Percentiles rank a stretch among this genome's conserved stretches.
Conservation (phyloP, 2,888 invertebrate genomes). For the Aphodius sticticus region DNA sequence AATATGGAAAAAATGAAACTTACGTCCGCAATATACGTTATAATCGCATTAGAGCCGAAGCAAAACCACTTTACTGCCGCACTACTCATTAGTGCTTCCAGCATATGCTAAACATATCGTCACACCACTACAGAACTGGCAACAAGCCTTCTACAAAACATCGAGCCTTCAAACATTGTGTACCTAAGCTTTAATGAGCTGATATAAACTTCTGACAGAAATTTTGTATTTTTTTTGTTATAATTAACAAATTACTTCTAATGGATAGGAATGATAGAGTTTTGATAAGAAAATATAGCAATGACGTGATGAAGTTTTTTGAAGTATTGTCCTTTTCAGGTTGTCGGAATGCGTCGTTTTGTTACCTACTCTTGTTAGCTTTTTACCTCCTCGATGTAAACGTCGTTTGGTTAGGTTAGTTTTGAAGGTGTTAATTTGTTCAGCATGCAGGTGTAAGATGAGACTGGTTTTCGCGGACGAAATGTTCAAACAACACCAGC, state of each 20-base stretch:
- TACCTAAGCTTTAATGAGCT: background rate
- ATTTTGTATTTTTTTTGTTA: background rate
- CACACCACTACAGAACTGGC: background rate
- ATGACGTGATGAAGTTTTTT: background rate
- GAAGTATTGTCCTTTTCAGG: background rate
- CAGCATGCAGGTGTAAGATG: constrained; percentile 4
- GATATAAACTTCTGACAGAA: background rate
- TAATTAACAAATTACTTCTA: background rate
- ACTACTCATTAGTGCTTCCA: constrained; percentile 33
- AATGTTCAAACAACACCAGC: background rate
- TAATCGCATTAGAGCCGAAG: constrained; percentile 37
- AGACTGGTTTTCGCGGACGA: background rate
- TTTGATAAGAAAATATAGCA: background rate
- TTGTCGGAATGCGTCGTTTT: background rate
- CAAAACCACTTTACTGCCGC: constrained; percentile 33
- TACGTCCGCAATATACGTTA: constrained; percentile 36
- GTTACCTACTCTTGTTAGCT: background rate
- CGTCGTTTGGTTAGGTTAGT: background rate
- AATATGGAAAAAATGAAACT: constrained; percentile 39
- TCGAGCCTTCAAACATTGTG: no score
- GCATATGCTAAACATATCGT: constrained; percentile 22
- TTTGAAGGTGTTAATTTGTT: background rate
- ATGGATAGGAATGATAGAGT: background rate
- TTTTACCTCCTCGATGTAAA: background rate
- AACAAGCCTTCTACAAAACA: background rate